Conservation (phyloP, 30 jellyfish, hydroid and myxozoan genomes). For the Sanderia malayensis region DNA sequence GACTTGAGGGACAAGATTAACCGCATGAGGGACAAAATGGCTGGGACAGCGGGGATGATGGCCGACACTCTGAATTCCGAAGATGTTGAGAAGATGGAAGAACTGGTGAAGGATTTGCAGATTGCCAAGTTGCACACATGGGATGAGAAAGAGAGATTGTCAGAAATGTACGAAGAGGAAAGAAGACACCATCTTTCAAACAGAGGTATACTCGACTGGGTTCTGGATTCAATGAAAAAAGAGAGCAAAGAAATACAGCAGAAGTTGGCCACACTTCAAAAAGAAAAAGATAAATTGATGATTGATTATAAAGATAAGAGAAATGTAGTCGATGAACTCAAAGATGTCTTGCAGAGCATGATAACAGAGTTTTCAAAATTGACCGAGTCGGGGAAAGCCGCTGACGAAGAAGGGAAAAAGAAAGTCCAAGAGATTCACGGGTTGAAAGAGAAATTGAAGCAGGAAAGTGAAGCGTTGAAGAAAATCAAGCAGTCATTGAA, state of each 20-base stretch:
- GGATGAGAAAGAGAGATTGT: constrained; percentile 91
- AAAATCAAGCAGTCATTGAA: constrained; percentile 72
- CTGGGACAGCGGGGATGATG: constrained; percentile 45
- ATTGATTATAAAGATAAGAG: constrained; percentile 84
- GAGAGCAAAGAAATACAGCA: constrained; percentile 86
- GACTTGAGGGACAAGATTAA: constrained; percentile 77
- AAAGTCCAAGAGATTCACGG: constrained; percentile 90
- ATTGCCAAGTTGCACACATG: constrained; percentile 83
- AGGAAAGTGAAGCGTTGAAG: constrained; percentile 82
- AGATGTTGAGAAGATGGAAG: constrained; percentile 85
- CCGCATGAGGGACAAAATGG: constrained; percentile 72
- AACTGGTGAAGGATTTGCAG: constrained; percentile 82
- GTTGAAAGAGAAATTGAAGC: constrained; percentile 82
- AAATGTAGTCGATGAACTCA: constrained; percentile 76
- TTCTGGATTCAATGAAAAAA: constrained; percentile 78
- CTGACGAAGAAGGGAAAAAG: constrained; percentile 83
- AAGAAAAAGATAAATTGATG: constrained; percentile 89
- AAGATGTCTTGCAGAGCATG: constrained; percentile 73
- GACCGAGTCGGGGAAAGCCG: constrained; percentile 84
- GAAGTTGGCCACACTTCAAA: constrained; percentile 75
- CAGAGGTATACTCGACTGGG: constrained; percentile 93
- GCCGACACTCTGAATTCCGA: constrained; percentile 67
- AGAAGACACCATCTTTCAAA: constrained; percentile 85
- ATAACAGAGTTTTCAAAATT: constrained; percentile 81
- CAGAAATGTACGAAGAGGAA: constrained; percentile 85